These are phyloP conservation scores for Neodiprion virginianus DNA, from an alignment of 1,140 invertebrate species.

Conservation along the genomic window DNA sequence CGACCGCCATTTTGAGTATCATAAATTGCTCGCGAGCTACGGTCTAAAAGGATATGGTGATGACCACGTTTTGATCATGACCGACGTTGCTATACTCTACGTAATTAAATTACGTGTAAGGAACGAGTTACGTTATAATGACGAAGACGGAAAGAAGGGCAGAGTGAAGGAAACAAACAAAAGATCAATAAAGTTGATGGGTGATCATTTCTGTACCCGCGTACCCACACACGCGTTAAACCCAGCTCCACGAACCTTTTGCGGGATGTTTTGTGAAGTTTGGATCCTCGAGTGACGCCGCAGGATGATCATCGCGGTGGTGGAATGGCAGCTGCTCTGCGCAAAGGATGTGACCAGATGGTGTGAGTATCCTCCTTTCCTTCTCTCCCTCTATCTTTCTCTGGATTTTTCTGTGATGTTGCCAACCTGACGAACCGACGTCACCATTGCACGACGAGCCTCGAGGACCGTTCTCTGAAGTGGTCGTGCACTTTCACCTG, in stretches of 20 bases:
- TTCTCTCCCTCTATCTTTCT: not conserved
- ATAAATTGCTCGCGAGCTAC: too few species aligned
- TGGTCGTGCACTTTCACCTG: not conserved
- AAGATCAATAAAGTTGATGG: too few species aligned
- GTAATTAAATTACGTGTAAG: too few species aligned
- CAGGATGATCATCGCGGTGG: not conserved
- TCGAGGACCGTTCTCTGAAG: not conserved
- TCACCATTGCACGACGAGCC: not conserved
- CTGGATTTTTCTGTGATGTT: not conserved
- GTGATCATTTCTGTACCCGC: too few species aligned
- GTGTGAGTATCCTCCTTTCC: not conserved
- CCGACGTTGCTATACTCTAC: too few species aligned
- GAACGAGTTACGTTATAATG: too few species aligned
- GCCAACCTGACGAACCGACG: not conserved
- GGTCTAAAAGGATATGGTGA: too few species aligned
- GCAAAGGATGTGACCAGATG: not conserved
- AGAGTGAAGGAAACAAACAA: too few species aligned
- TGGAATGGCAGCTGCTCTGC: not conserved
- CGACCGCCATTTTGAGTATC: too few species aligned
- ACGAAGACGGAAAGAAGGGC: too few species aligned
- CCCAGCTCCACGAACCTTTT: not conserved
- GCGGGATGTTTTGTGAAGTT: not conserved
- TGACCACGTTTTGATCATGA: too few species aligned
- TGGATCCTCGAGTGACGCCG: not conserved
- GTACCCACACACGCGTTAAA: too few species aligned